Base-by-base conservation (phyloP, 2,888 invertebrate species). In the Argyresthia goedartella region DNA sequence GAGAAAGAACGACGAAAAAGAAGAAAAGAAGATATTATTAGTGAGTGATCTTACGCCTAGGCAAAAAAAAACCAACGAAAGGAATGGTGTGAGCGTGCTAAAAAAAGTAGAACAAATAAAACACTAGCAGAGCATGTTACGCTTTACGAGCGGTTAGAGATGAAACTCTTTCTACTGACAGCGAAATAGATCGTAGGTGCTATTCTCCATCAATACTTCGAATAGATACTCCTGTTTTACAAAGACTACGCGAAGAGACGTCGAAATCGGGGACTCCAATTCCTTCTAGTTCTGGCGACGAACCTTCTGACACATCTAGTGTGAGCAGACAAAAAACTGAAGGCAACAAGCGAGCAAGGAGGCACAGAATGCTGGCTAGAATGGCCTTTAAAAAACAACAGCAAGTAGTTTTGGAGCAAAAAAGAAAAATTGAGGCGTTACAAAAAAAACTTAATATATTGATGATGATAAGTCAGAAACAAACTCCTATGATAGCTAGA, bases 11-110 rank as follows among this genome's bases (percentile, higher is more conserved):
- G 52, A 14, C 52, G 49, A 36, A 15, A 52, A 49, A 49, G 49
- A 52, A 13, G 53, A 53, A 50, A 53, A 50, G 35, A 53, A 53
- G 41, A 53, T 53, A 41, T 53, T 53, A 41, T 35, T 48, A 47
- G 35, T 53, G 15, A 34, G 25, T 47, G 53, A 53, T 47, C 42
- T 50, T 16, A 47, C 53, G 14, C 45, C 45, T 9, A 35, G 51
- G 8, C 35, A 47, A 53, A 39, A 44, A 53, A 46, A 25, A 25
- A 4, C 3, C 25, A 25, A 25, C 25, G 2, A 25, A 2, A 25
- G 25, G 25, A 25, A 25, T 50, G 45, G 50, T 49, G 50, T 44
- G 50, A 49, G 36, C 46, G 50, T 13, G 50, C 53, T 36, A 49
- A 45, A 42, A 53, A 50, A 50, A 49, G 49, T 14, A 53, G 50